A percentile compares a stretch with the other conserved stretches of the same genome.
phyloP scores from a whole-genome alignment of 2,113 vertebrate genomes.

The Acanthisitta chloris region DNA sequence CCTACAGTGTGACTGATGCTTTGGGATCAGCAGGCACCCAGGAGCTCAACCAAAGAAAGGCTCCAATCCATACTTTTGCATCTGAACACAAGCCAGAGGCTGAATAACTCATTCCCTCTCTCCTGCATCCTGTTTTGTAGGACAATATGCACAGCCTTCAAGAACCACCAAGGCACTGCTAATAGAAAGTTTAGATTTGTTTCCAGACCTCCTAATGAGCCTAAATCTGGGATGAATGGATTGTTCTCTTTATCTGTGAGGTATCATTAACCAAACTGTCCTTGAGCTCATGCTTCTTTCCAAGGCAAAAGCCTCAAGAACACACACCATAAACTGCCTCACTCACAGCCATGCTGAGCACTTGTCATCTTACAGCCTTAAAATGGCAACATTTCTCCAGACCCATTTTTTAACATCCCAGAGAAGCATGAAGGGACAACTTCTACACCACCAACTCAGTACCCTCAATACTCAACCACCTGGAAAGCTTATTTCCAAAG shows the following conservation, averaged over 20 bases:
- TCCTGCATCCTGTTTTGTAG: neutral
- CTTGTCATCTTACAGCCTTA: neutral
- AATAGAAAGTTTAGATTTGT: neutral
- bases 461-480: neutral
- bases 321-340: neutral
- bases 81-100: neutral
- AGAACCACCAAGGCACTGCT: neutral
- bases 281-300: neutral
- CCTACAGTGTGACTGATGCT: neutral
- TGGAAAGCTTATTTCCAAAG: neutral
- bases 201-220: neutral
- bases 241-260: neutral
- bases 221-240: neutral
- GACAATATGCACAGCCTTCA: neutral
- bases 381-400: neutral
- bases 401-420: neutral
- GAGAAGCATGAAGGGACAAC: rapidly evolving
- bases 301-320: neutral
- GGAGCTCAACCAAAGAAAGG: neutral
- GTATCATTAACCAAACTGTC: neutral
- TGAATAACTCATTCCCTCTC: neutral
- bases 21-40: neutral
- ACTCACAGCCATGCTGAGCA: neutral
- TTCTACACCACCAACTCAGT: neutral
- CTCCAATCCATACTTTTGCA: neutral